Evolutionary conservation across 2,888 invertebrate species (phyloP).

Genomic region (Prenolepis imparis): DNA sequence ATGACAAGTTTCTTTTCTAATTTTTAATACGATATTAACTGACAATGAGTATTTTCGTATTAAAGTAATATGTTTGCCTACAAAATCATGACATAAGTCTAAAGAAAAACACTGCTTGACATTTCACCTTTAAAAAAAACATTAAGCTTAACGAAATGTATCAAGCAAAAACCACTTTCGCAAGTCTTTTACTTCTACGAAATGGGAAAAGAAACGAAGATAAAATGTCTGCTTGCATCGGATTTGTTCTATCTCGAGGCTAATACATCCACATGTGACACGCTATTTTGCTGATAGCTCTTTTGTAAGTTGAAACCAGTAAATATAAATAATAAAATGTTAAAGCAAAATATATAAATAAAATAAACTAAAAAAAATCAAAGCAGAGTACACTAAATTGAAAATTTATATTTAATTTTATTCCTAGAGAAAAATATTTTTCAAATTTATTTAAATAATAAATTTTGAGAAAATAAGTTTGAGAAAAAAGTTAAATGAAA

Average conservation of each 20-base stretch:
- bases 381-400: not conserved
- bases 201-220: not conserved
- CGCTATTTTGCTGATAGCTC: not conserved
- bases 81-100: not conserved
- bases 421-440: not conserved
- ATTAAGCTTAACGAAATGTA: not conserved
- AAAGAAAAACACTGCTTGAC: not conserved
- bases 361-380: not conserved
- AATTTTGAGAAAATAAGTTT: no score
- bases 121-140: not conserved
- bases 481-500: no score
- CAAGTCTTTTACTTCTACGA: not conserved
- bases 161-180: not conserved
- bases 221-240: not conserved
- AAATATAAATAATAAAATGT: not conserved
- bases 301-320: not conserved
- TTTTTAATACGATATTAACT: conserved; percentile 1
- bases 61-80: not conserved
- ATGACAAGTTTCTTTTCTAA: not conserved
- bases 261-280: not conserved
- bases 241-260: not conserved
- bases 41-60: not conserved
- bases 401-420: not conserved
- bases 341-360: not conserved
- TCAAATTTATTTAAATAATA: not conserved